phyloP scores from a whole-genome alignment of 2,797 vertebrate genomes.

The Brotula barbata region DNA sequence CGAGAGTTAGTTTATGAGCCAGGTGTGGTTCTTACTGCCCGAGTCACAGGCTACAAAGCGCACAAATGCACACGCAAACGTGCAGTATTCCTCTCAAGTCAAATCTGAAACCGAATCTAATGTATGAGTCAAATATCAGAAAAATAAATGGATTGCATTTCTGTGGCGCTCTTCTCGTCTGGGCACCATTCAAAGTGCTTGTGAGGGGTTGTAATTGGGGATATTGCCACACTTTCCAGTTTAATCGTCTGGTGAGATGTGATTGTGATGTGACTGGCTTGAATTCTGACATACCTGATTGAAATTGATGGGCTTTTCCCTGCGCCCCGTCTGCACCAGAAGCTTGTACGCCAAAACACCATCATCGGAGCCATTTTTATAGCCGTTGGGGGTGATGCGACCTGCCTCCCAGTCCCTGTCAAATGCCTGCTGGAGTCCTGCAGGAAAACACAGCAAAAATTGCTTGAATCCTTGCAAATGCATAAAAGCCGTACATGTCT shows the following conservation, averaged over 20 bases:
- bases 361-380: constrained; percentile 92
- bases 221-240: too few relatives aligned
- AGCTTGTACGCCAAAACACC: constrained; percentile 95
- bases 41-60: constrained; percentile 25
- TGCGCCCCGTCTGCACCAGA: constrained; percentile 92
- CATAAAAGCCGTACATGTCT: constrained; percentile 38
- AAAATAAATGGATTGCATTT: too few relatives aligned
- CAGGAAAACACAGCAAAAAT: constrained; percentile 46
- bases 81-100: constrained; percentile 7
- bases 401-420: constrained; percentile 93
- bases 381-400: constrained; percentile 88
- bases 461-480: constrained; percentile 36
- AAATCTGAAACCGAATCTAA: neutral
- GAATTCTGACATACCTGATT: constrained; percentile 89
- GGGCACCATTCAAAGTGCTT: too few relatives aligned
- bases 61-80: constrained; percentile 13
- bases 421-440: constrained; percentile 94
- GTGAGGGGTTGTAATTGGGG: too few relatives aligned
- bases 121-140: too few relatives aligned
- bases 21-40: constrained; percentile 48
- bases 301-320: constrained; percentile 91
- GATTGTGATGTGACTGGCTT: too few relatives aligned
- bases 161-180: too few relatives aligned
- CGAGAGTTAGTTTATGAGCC: constrained; percentile 47
- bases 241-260: neutral